Evolutionary conservation across 2,888 invertebrate genomes (phyloP), one percentile per base, ranked within the genome.

Genomic region (Nesidiocoris tenuis): DNA sequence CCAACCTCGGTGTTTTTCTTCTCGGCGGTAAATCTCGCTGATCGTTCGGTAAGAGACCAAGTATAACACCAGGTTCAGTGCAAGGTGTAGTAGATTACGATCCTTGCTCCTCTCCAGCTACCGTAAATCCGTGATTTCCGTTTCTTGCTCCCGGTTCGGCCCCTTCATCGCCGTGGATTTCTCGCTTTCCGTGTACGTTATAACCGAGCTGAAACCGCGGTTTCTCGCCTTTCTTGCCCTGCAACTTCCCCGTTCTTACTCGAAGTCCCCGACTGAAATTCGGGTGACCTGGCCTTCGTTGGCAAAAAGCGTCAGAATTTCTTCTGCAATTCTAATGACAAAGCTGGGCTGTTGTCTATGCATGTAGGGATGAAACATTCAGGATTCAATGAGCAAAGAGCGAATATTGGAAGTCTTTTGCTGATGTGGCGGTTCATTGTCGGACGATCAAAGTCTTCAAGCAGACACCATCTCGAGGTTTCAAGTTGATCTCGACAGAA

Each of bases 101-200:
- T 39, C 39, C 39, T 39, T 39, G 39, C 39, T 39, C 12, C 39
- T 39, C 39, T 39, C 39, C 39, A 39, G 39, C 39, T 39, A 39
- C 39, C 39, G 39, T 67, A 67, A 67, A 67, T 67, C 67, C 56
- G 21, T 19, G 67, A 67, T 67, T 55, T 67, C 67, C 67, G 67
- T 67, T 67, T 67, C 67, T 67, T 67, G 67, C 67, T 55, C 21
- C 67, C 67, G 5, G 5, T 39, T 39, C 39, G n/a, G n/a, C n/a
- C n/a, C n/a, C n/a, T n/a, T n/a, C n/a, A 12, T 39, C 39, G 39
- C 39, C 39, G 3, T 12, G 3, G 39, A 7, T 39, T 39, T 39
- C 39, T 39, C 39, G 39, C 39, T 12, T 39, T 39, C 5, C 39
- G 3, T 39, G 12, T 39, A 39, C 39, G 39, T 39, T 39, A 39